Conservation (phyloP, 2,113 vertebrate species). For the Gavialis gangeticus region DNA sequence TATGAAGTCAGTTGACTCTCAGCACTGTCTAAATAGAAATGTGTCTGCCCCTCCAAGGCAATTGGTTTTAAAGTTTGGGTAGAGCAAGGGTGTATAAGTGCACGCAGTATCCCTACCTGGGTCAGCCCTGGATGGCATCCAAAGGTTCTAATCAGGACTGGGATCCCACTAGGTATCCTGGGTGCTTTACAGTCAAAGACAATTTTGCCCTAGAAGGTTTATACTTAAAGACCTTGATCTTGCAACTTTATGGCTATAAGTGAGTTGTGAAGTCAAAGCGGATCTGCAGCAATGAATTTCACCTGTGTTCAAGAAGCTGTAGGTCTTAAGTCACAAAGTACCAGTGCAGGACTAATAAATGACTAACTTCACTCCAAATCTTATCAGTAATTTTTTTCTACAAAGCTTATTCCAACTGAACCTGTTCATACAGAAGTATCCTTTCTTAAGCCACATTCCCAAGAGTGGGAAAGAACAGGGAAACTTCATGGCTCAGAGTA, state of each 20-base stretch:
- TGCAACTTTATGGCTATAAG: neutral
- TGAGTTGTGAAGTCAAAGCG: neutral
- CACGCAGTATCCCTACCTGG: too few species aligned
- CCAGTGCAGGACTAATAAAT: neutral
- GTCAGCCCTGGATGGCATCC: too few species aligned
- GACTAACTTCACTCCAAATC: neutral
- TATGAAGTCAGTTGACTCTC: too few species aligned
- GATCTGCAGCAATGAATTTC: neutral
- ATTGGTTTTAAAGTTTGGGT: too few species aligned
- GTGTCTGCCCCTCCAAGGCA: too few species aligned
- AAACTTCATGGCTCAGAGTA: neutral
- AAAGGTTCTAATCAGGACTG: neutral
- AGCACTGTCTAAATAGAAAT: too few species aligned
- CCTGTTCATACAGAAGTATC: neutral
- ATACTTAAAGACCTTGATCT: neutral
- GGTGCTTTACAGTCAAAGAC: neutral
- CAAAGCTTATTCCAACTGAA: neutral
- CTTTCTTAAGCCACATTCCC: neutral
- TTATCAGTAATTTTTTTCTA: neutral
- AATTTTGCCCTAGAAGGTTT: constrained; percentile 17
- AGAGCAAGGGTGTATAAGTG: too few species aligned
- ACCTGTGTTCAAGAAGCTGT: neutral
- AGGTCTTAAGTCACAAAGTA: neutral
- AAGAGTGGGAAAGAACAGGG: neutral
- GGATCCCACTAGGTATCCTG: neutral